Percentiles rank a stretch among this genome's conserved stretches.
Conservation (phyloP, 2,797 vertebrate species). For the Ibycter americanus region DNA sequence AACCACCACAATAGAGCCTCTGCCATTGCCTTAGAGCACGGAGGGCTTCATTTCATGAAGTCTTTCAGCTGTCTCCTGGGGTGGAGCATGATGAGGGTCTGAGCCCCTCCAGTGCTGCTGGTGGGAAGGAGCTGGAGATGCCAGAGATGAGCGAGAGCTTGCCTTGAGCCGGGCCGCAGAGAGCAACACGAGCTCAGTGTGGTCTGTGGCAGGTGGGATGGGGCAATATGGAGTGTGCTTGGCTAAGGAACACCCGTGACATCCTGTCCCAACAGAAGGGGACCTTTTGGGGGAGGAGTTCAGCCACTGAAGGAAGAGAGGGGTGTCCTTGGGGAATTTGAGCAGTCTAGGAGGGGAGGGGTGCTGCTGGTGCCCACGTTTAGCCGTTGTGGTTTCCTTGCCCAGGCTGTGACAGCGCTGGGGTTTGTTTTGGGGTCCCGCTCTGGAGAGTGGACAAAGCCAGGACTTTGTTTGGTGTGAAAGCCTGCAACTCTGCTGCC, state of each 20-base stretch:
- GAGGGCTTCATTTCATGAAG: not conserved
- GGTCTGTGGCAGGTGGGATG: not conserved
- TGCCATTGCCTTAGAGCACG: fast-evolving
- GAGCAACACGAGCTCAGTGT: not conserved
- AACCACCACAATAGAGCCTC: fast-evolving
- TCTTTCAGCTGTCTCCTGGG: not conserved
- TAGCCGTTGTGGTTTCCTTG: not conserved
- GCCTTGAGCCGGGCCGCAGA: fast-evolving
- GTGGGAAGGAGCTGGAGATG: not conserved
- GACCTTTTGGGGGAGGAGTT: not conserved
- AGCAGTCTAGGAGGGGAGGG: fast-evolving
- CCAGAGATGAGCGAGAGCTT: not conserved
- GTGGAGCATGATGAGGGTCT: not conserved
- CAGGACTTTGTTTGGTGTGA: not conserved
- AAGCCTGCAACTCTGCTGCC: not conserved
- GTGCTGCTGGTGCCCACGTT: not conserved
- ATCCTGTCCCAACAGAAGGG: fast-evolving
- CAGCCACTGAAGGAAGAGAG: not conserved
- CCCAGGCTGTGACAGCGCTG: not conserved
- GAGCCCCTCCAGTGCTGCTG: not conserved
- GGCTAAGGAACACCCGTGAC: not conserved
- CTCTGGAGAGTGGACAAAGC: not conserved
- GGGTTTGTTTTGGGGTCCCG: not conserved
- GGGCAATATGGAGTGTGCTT: not conserved
- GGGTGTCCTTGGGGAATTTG: not conserved